Percentiles rank a stretch among this genome's conserved stretches.
phyloP scores from a whole-genome alignment of 2,113 vertebrate genomes.

The Myiagra hebetior region DNA sequence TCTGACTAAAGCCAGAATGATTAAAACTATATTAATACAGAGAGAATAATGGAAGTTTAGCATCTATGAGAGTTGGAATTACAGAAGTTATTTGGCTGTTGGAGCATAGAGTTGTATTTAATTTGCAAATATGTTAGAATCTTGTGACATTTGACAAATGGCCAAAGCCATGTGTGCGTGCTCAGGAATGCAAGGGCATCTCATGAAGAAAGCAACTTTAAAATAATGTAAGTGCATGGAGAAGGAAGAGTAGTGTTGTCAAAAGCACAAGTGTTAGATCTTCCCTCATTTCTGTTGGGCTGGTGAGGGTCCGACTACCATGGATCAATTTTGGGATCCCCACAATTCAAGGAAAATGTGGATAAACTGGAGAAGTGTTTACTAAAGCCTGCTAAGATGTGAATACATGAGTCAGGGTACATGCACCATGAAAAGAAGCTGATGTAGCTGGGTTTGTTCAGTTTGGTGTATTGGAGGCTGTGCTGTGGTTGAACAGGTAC shows the following conservation, averaged over 20 bases:
- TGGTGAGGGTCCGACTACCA: neutral
- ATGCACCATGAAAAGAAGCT: neutral
- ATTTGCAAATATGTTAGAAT: neutral
- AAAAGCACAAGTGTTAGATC: neutral
- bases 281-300: neutral
- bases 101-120: neutral
- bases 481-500: neutral
- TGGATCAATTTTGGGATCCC: neutral
- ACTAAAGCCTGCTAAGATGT: neutral
- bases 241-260: neutral
- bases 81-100: neutral
- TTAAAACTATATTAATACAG: neutral
- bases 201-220: neutral
- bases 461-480: fast-evolving
- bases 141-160: neutral
- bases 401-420: neutral
- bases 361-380: neutral
- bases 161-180: neutral
- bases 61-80: neutral
- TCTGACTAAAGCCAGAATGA: neutral
- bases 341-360: neutral
- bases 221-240: neutral
- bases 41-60: neutral
- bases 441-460: neutral
- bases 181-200: neutral